phyloP scores from a whole-genome alignment of 2,113 vertebrate species.

The Vulpes lagopus region DNA sequence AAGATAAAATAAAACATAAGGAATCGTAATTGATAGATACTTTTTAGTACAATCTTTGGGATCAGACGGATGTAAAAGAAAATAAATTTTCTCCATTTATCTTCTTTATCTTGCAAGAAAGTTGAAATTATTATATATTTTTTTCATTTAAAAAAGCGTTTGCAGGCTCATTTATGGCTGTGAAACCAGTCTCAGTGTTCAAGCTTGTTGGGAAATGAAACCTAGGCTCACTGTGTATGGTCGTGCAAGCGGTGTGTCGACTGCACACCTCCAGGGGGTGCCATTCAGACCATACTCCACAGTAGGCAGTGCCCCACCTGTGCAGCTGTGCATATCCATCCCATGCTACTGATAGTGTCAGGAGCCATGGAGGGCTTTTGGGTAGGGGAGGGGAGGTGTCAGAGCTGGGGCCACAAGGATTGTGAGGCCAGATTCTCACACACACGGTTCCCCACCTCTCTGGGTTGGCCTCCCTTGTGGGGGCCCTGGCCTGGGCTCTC shows the following conservation, averaged over 20 bases:
- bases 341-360: neutral
- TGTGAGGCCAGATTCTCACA: neutral
- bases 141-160: neutral
- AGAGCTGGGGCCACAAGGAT: neutral
- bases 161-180: neutral
- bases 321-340: neutral
- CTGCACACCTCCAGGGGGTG: neutral
- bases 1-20: neutral
- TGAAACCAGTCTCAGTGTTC: neutral
- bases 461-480: neutral
- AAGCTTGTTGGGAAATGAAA: neutral
- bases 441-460: neutral
- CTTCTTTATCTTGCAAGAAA: constrained; percentile 13
- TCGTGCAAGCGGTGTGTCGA: neutral
- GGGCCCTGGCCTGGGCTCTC: neutral
- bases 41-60: constrained; percentile 28
- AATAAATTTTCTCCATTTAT: neutral
- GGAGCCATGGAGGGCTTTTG: neutral
- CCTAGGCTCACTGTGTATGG: rapidly evolving
- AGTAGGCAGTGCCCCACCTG: neutral
- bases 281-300: neutral
- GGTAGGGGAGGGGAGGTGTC: neutral
- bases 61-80: constrained; percentile 39
- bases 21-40: neutral
- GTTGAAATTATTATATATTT: neutral